A percentile compares a stretch with the other conserved stretches of the same genome.
These are phyloP conservation scores for Heliconius sara DNA, from an alignment of 2,888 invertebrate genomes.

Conservation along the genomic window DNA sequence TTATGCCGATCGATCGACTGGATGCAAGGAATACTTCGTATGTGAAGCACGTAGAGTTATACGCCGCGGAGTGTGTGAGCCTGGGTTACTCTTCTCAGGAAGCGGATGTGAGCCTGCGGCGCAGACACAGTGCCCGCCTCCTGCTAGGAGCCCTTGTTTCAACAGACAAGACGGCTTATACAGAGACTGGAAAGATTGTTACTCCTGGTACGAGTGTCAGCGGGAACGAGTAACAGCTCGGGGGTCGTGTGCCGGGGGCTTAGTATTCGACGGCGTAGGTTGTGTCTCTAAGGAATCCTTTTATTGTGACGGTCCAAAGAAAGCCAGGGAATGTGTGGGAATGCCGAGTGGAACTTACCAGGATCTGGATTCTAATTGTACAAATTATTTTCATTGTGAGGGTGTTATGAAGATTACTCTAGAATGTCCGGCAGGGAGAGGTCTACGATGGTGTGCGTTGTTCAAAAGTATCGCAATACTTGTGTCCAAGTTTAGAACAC, in stretches of 20 bases:
- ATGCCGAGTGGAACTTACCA: constrained; percentile 83
- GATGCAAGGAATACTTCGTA: constrained; percentile 84
- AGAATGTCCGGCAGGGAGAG: constrained; percentile 67
- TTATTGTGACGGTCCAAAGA: constrained; percentile 77
- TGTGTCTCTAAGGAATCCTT: constrained; percentile 73
- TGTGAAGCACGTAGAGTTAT: constrained; percentile 81
- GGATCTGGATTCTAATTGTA: constrained; percentile 80
- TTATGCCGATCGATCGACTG: constrained; percentile 81
- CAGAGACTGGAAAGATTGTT: constrained; percentile 77
- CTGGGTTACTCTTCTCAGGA: constrained; percentile 79
- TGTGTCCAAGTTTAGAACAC: constrained; percentile 77
- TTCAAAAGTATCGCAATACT: constrained; percentile 61
- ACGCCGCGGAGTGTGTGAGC: constrained; percentile 82
- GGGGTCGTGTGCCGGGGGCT: constrained; percentile 75
- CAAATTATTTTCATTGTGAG: constrained; percentile 80
- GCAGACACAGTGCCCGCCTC: constrained; percentile 74
- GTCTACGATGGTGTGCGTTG: constrained; percentile 79
- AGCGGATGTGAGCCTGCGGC: constrained; percentile 78
- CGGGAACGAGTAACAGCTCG: constrained; percentile 73
- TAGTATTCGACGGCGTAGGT: constrained; percentile 78
- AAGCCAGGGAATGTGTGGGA: constrained; percentile 71
- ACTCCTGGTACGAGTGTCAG: constrained; percentile 79
- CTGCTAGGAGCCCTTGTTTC: constrained; percentile 75
- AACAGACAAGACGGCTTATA: constrained; percentile 75
- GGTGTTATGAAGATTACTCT: constrained; percentile 70